A percentile compares a stretch with the other conserved stretches of the same genome.
These are phyloP conservation scores for Ruditapes philippinarum DNA, from an alignment of 1,140 invertebrate genomes.

Conservation along the genomic window DNA sequence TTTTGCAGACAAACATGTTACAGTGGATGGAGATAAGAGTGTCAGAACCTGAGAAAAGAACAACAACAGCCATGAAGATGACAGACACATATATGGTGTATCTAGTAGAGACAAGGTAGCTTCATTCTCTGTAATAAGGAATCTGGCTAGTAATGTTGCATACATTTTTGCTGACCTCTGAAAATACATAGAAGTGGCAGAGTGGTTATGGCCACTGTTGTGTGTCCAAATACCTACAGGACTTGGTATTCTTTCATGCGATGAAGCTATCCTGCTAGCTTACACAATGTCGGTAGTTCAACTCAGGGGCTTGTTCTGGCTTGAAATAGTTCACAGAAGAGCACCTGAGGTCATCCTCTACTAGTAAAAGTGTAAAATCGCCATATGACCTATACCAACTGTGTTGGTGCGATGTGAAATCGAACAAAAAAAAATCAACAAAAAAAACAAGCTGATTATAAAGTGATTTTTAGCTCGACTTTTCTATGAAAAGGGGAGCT, in stretches of 20 bases:
- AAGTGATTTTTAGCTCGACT: too few relatives aligned
- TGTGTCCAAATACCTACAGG: too few relatives aligned
- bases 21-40: slow-evolving; percentile 94
- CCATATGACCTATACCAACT: neutral
- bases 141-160: too few relatives aligned
- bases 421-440: neutral
- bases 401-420: too few relatives aligned
- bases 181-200: too few relatives aligned
- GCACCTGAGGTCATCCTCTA: neutral
- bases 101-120: slow-evolving; percentile 92
- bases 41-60: slow-evolving; percentile 94
- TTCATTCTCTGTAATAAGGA: too few relatives aligned
- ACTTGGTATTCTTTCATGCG: neutral
- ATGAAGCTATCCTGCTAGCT: too few relatives aligned
- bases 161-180: too few relatives aligned
- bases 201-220: too few relatives aligned
- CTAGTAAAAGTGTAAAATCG: neutral
- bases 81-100: slow-evolving; percentile 95
- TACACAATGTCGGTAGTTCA: neutral
- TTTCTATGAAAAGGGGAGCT: too few relatives aligned
- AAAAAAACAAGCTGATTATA: neutral
- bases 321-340: neutral
- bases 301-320: neutral
- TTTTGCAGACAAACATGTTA: slow-evolving; percentile 90
- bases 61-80: slow-evolving; percentile 92